Evolutionary conservation across 2,797 vertebrate species (phyloP).

Genomic region (Acropternis orthonyx): DNA sequence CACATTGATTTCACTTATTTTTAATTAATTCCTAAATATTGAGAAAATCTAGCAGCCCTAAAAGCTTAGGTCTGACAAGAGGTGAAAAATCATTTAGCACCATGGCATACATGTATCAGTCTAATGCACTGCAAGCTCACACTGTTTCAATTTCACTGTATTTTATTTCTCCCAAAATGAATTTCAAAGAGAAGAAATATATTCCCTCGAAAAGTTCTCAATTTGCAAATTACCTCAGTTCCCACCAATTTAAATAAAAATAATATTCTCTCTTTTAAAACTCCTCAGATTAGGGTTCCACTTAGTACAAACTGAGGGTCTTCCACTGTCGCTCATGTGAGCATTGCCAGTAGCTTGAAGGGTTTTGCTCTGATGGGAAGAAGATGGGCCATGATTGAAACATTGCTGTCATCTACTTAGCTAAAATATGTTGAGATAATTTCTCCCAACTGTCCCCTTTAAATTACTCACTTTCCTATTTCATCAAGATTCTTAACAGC

Average conservation of each 20-base stretch:
- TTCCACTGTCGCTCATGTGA: neutral
- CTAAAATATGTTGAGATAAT: neutral
- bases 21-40: neutral
- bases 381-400: neutral
- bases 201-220: neutral
- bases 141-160: neutral
- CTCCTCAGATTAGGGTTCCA: neutral
- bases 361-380: neutral
- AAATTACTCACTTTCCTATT: neutral
- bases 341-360: neutral
- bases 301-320: neutral
- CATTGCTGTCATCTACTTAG: neutral
- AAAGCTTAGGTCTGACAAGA: neutral
- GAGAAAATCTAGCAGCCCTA: neutral
- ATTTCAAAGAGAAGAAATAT: neutral
- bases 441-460: neutral
- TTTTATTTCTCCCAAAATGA: neutral
- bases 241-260: neutral
- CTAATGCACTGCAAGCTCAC: neutral
- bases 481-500: neutral
- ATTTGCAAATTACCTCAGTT: neutral
- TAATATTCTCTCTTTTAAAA: neutral
- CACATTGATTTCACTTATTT: neutral
- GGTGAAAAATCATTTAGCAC: neutral
- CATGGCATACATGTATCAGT: neutral